These are phyloP conservation scores for Rafetus swinhoei DNA, from an alignment of 2,113 vertebrate genomes.

Conservation along the genomic window DNA sequence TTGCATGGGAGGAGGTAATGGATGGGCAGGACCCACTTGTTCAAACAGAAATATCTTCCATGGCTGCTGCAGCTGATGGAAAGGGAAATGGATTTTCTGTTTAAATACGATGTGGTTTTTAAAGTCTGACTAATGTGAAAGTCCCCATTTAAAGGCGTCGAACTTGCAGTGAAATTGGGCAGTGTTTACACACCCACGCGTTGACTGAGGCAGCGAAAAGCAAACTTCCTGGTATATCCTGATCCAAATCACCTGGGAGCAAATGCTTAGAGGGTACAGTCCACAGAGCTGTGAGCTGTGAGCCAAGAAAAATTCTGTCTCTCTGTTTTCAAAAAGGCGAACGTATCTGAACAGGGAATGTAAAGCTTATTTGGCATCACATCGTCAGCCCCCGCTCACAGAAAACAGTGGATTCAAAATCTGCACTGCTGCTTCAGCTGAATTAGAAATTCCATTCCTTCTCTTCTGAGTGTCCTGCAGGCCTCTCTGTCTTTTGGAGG, in stretches of 20 bases:
- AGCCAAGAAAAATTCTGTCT: conserved; percentile 17
- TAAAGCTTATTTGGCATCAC: background rate
- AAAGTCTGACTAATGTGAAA: conserved; percentile 74
- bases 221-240: conserved; percentile 75
- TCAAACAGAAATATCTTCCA: conserved; percentile 54
- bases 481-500: background rate
- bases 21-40: conserved; percentile 39
- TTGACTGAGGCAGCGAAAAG: conserved; percentile 68
- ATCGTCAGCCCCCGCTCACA: background rate
- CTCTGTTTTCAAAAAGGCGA: conserved; percentile 53
- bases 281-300: conserved; percentile 15
- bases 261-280: background rate
- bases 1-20: background rate
- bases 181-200: conserved; percentile 66
- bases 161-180: conserved; percentile 50
- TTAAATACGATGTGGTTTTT: conserved; percentile 67
- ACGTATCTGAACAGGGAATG: conserved; percentile 15
- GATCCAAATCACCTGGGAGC: conserved; percentile 67
- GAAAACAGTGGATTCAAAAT: background rate
- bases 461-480: background rate
- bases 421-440: background rate
- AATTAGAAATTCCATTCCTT: background rate
- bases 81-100: conserved; percentile 67
- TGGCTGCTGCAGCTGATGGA: background rate
- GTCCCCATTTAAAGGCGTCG: conserved; percentile 73